phyloP scores from a whole-genome alignment of 2,113 vertebrate genomes.

The Syrrhaptes paradoxus region DNA sequence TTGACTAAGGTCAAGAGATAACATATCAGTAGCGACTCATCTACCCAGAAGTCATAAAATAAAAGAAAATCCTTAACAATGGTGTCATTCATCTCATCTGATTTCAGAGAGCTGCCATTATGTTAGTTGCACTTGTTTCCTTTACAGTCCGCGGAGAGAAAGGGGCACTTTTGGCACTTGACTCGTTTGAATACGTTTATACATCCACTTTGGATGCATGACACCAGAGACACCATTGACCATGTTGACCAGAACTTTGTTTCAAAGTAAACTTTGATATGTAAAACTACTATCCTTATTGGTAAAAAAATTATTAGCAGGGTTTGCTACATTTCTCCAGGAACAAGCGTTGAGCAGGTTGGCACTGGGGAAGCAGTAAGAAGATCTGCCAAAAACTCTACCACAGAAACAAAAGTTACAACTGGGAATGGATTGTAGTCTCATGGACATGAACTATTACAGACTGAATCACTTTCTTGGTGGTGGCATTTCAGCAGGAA shows the following conservation, averaged over 20 bases:
- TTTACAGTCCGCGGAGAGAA: not conserved
- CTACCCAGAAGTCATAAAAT: not conserved
- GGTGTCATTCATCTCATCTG: not conserved
- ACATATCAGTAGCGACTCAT: not conserved
- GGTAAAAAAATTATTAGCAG: not conserved
- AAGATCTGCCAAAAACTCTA: no score
- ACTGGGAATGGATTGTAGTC: not conserved
- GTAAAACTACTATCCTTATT: not conserved
- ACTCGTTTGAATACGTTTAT: not conserved
- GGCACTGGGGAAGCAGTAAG: no score
- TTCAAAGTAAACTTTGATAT: not conserved
- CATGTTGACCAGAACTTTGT: not conserved
- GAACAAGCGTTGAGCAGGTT: not conserved
- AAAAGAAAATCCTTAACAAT: not conserved
- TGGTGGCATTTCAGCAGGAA: not conserved
- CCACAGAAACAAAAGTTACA: not conserved
- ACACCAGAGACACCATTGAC: not conserved
- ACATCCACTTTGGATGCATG: no score
- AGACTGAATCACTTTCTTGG: not conserved
- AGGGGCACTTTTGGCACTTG: not conserved
- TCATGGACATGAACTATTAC: not conserved
- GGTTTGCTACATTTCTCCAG: not conserved
- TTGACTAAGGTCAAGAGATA: not conserved
- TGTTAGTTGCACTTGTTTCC: not conserved
- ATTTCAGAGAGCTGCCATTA: not conserved